A percentile compares a stretch with the other conserved stretches of the same genome.
Conservation (phyloP, 1,140 invertebrate species). For the Magallana gigas region DNA sequence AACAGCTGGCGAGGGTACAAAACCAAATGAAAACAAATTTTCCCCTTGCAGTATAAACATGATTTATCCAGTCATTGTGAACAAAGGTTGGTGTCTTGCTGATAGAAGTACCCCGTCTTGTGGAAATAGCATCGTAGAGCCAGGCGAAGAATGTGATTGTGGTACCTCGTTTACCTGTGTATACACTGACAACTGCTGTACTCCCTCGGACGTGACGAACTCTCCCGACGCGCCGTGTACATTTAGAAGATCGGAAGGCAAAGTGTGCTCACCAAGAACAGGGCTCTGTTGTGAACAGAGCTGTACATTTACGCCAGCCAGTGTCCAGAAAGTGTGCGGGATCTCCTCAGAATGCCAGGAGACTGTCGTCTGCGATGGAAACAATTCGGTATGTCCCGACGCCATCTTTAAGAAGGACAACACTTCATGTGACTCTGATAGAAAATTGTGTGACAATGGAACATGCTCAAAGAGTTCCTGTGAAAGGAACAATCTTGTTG, state of each 20-base stretch:
- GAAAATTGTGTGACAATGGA: conserved; percentile 60
- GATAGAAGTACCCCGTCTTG: conserved; percentile 55
- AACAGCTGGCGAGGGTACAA: conserved; percentile 58
- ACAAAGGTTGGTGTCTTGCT: conserved; percentile 63
- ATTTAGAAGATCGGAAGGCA: conserved; percentile 56
- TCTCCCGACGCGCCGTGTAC: conserved; percentile 64
- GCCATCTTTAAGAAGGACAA: conserved; percentile 50
- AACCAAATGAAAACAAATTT: conserved; percentile 69
- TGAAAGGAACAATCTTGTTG: conserved; percentile 44
- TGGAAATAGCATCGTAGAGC: conserved; percentile 69
- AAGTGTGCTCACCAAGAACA: conserved; percentile 62
- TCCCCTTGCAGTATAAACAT: conserved; percentile 70
- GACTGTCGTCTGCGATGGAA: conserved; percentile 62
- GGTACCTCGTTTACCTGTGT: conserved; percentile 62
- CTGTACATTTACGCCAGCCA: conserved; percentile 54
- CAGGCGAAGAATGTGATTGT: conserved; percentile 74
- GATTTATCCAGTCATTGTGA: conserved; percentile 70
- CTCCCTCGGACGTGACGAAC: conserved; percentile 57
- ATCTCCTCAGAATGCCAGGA: conserved; percentile 56
- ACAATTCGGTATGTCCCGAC: conserved; percentile 58
- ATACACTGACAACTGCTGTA: conserved; percentile 69
- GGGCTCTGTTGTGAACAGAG: conserved; percentile 63
- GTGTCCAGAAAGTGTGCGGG: conserved; percentile 56
- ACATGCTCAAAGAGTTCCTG: conserved; percentile 63
- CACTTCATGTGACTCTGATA: conserved; percentile 59